A percentile compares a stretch with the other conserved stretches of the same genome.
Conservation (phyloP, 1,140 invertebrate genomes). For the Drosophila oshimai region DNA sequence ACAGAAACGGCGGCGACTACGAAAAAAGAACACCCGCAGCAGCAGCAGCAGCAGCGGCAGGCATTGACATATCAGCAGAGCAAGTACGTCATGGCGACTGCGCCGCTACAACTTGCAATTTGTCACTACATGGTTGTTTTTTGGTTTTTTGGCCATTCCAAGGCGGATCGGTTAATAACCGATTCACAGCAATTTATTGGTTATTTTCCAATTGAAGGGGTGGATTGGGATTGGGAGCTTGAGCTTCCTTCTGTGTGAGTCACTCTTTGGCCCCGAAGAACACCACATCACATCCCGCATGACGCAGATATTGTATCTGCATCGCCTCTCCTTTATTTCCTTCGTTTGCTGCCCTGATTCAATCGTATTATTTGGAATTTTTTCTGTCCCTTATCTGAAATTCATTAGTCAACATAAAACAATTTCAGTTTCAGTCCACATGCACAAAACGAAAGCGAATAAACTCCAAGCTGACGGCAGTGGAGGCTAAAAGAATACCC, state of each 20-base stretch:
- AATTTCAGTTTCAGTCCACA: not conserved
- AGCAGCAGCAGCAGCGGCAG: not conserved
- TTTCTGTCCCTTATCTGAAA: conserved; percentile 18
- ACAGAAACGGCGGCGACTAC: not conserved
- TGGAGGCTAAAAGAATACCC: not conserved
- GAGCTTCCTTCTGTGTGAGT: not conserved
- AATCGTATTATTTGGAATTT: conserved; percentile 5
- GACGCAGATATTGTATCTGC: not conserved
- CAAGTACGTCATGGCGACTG: conserved; percentile 11
- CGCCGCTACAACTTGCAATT: not conserved
- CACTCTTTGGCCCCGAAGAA: not conserved
- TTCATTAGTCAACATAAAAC: conserved; percentile 47
- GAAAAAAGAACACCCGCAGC: not conserved
- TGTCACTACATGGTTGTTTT: not conserved
- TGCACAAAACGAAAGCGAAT: not conserved
- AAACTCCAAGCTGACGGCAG: not conserved
- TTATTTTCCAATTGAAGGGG: not conserved
- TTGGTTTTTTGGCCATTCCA: not conserved
- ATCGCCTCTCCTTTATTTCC: not conserved
- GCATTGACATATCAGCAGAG: conserved; percentile 8
- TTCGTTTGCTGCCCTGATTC: not conserved
- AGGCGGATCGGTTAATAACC: conserved; percentile 1
- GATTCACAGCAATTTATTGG: not conserved
- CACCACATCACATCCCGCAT: not conserved
- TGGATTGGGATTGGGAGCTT: not conserved